Evolutionary conservation across 1,140 invertebrate species (phyloP).

Genomic region (Trichonephila clavipes): DNA sequence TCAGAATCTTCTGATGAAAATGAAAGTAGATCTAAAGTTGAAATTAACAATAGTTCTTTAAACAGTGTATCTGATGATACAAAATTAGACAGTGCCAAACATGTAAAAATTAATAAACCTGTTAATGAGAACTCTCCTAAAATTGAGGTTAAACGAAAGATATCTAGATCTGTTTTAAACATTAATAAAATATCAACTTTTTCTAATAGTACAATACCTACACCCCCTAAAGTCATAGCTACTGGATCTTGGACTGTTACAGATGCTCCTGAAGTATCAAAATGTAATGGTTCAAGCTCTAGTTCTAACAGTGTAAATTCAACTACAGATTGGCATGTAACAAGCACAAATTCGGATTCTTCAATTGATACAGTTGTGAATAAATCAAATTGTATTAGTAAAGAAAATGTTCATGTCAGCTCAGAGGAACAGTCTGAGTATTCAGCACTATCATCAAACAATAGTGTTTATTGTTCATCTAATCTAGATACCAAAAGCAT

Average conservation of each 20-base stretch:
- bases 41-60: neutral
- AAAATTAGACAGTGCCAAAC: conserved; percentile 42
- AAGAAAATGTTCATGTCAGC: neutral
- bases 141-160: conserved; percentile 51
- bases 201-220: neutral
- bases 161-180: conserved; percentile 16
- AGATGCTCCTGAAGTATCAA: conserved; percentile 78
- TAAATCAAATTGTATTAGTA: neutral
- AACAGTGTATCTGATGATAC: neutral
- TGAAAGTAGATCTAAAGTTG: conserved; percentile 73
- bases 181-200: neutral
- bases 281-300: conserved; percentile 79
- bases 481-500: neutral
- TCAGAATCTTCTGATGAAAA: conserved; percentile 79
- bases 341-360: conserved; percentile 71
- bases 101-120: neutral
- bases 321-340: conserved; percentile 81
- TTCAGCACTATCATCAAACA: neutral
- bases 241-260: conserved; percentile 80
- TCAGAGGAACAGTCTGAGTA: neutral
- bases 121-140: neutral
- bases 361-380: conserved; percentile 15
- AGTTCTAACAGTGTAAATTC: conserved; percentile 80
- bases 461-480: neutral
- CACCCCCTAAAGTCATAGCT: conserved; percentile 78